Evolutionary conservation across 2,113 vertebrate genomes (phyloP).

Genomic region (Spheniscus mendiculus): DNA sequence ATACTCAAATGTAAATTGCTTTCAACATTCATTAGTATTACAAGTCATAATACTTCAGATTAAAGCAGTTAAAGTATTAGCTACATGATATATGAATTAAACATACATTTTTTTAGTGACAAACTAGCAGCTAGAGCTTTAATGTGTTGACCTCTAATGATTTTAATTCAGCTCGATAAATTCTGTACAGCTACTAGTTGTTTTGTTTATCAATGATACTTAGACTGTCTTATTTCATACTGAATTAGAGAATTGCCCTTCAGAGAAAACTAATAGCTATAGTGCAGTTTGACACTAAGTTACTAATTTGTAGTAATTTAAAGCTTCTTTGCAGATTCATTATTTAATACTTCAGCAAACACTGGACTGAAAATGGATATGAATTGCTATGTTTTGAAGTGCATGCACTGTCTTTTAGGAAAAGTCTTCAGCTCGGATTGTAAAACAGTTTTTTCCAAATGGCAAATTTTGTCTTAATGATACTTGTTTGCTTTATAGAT

Average conservation of each 20-base stretch:
- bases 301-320: neutral
- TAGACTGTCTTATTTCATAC: neutral
- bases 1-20: neutral
- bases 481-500: slow-evolving; percentile 80
- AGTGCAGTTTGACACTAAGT: neutral
- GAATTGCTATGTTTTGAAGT: neutral
- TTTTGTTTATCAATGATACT: neutral
- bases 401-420: neutral
- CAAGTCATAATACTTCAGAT: neutral
- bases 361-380: neutral
- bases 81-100: neutral
- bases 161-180: slow-evolving; percentile 13
- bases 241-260: neutral
- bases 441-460: neutral
- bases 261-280: neutral
- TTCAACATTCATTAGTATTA: neutral
- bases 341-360: neutral
- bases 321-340: neutral
- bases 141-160: neutral
- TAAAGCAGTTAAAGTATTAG: neutral
- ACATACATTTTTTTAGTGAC: neutral
- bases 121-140: neutral
- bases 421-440: neutral
- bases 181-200: neutral
- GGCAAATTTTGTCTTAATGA: neutral